These are phyloP conservation scores for Mesitornis unicolor DNA, from an alignment of 2,113 vertebrate genomes.

Conservation along the genomic window DNA sequence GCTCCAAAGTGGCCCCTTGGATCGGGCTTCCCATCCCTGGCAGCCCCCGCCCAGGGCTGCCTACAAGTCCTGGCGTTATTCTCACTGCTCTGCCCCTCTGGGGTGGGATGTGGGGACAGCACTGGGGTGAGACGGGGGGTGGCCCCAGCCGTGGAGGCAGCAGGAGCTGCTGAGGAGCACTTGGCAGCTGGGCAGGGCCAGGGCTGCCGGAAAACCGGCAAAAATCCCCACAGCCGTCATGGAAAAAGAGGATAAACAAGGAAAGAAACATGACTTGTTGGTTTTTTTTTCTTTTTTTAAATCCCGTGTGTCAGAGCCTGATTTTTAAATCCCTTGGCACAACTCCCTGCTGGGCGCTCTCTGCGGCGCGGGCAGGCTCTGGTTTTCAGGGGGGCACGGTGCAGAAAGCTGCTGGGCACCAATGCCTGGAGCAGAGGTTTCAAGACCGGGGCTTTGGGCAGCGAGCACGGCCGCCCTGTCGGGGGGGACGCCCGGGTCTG, in stretches of 20 bases:
- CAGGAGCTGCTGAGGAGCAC: not conserved
- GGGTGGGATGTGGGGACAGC: not conserved
- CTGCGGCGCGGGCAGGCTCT: not conserved
- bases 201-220: not conserved
- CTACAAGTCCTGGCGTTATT: accelerated
- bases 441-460: not conserved
- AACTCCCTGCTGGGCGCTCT: not conserved
- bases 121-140: not conserved
- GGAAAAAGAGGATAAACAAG: conserved; percentile 60
- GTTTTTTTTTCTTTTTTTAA: not conserved
- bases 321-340: not conserved
- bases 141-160: no score
- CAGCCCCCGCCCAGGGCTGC: not conserved
- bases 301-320: not conserved
- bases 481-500: not conserved
- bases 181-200: not conserved
- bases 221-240: conserved; percentile 20
- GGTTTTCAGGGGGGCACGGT: not conserved
- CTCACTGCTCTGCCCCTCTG: accelerated
- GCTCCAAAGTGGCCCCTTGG: not conserved
- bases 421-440: not conserved
- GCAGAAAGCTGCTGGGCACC: not conserved
- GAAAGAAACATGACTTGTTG: not conserved
- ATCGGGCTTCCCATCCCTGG: not conserved
- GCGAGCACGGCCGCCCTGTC: not conserved